These are phyloP conservation scores for Rhodeus uyekii DNA, from an alignment of 2,797 vertebrate species.

Conservation along the genomic window DNA sequence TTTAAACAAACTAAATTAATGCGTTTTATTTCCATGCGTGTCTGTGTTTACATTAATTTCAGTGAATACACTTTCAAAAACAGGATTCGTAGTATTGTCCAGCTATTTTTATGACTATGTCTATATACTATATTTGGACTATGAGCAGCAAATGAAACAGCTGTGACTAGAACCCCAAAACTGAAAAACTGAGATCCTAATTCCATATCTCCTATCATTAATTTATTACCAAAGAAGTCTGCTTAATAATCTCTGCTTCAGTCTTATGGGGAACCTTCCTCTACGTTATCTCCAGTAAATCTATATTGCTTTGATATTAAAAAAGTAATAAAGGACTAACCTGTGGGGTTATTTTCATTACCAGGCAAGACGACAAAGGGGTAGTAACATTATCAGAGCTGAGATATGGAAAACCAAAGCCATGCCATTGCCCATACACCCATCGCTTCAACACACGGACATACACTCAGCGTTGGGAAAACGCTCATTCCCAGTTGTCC, in stretches of 20 bases:
- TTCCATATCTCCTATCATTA: constrained; percentile 48
- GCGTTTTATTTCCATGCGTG: neutral
- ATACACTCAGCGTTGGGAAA: neutral
- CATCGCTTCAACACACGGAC: neutral
- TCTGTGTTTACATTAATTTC: neutral
- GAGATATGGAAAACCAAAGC: constrained; percentile 34
- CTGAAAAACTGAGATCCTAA: constrained; percentile 25
- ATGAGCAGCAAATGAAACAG: neutral
- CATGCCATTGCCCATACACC: constrained; percentile 20
- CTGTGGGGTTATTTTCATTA: constrained; percentile 60
- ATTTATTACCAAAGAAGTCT: constrained; percentile 50
- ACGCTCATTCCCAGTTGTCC: neutral
- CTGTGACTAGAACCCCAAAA: constrained; percentile 18
- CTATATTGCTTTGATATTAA: constrained; percentile 61
- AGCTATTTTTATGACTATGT: neutral
- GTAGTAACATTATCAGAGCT: constrained; percentile 48
- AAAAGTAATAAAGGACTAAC: constrained; percentile 63
- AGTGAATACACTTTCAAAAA: neutral
- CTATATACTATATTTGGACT: neutral
- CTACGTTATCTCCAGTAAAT: constrained; percentile 48
- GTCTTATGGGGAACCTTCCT: constrained; percentile 26
- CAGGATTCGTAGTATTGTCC: neutral
- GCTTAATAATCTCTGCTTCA: constrained; percentile 30
- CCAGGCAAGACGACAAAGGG: constrained; percentile 35
- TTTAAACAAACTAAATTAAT: neutral